These are phyloP conservation scores for Puma concolor DNA, from an alignment of 2,113 vertebrate species.

Conservation along the genomic window DNA sequence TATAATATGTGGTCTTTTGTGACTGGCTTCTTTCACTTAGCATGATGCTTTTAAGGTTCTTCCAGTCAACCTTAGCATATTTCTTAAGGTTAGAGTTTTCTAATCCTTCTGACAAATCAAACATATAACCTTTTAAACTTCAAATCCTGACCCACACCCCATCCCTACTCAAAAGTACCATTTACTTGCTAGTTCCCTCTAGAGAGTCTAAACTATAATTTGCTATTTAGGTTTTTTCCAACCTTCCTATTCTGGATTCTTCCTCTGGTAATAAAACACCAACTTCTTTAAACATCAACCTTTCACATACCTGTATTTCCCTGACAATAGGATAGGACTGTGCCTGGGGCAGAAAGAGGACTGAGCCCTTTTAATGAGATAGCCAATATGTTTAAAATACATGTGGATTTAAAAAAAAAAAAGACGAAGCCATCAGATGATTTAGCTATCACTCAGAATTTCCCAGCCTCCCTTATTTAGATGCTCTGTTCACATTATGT, in stretches of 20 bases:
- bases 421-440: not conserved
- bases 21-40: not conserved
- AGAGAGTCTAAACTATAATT: not conserved
- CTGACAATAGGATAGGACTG: not conserved
- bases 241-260: slow-evolving; percentile 49
- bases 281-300: slow-evolving; percentile 45
- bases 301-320: slow-evolving; percentile 27
- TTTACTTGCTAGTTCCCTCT: not conserved
- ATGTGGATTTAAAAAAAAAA: not conserved
- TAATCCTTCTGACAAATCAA: slow-evolving; percentile 69
- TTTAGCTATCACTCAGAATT: not conserved
- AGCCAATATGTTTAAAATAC: not conserved
- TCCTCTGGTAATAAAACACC: not conserved
- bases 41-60: not conserved
- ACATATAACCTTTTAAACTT: slow-evolving; percentile 68
- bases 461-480: not conserved
- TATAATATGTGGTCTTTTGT: not conserved
- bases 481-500: not conserved
- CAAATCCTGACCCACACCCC: not conserved
- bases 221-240: not conserved
- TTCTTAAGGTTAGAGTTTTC: slow-evolving; percentile 50
- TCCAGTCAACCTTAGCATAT: not conserved
- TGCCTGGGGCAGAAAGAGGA: not conserved
- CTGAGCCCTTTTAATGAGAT: not conserved
- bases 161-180: not conserved